Percentiles rank a stretch among this genome's conserved stretches.
Conservation (phyloP, 2,113 vertebrate species). For the Rhipidura dahli region DNA sequence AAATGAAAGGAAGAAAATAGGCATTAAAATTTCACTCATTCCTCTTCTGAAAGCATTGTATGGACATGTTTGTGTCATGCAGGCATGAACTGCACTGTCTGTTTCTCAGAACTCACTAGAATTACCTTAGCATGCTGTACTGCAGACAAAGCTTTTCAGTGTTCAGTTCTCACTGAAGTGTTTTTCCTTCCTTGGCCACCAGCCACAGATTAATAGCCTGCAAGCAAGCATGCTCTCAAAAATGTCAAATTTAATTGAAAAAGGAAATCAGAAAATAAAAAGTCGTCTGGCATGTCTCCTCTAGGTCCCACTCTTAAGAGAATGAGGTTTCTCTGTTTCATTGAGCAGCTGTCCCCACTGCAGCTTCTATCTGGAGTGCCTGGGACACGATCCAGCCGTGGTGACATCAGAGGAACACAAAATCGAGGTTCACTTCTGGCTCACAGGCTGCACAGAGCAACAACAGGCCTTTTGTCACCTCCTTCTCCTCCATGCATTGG, state of each 20-base stretch:
- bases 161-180: background rate
- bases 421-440: background rate
- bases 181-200: constrained; percentile 38
- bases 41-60: background rate
- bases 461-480: background rate
- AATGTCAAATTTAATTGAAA: constrained; percentile 66
- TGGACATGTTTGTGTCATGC: background rate
- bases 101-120: background rate
- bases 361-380: background rate
- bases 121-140: background rate
- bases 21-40: background rate
- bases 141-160: constrained; percentile 35
- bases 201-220: constrained; percentile 41
- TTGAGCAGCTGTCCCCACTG: background rate
- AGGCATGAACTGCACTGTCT: background rate
- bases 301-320: background rate
- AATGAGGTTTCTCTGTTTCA: constrained; percentile 27
- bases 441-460: background rate
- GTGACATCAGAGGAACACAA: background rate
- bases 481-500: background rate
- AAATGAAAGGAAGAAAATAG: background rate
- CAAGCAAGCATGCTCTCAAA: constrained; percentile 34
- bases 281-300: constrained; percentile 30
- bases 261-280: constrained; percentile 54
- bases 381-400: background rate